These are phyloP conservation scores for silkworm (Bombyx mori) DNA, from an alignment of 1,140 invertebrate species.

Conservation along the genomic window ASM3026992v2 NC_085129.1:21155501-21156000, in stretches of 20 bases:
- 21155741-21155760: neutral
- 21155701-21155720: neutral
- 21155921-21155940: neutral
- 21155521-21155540: too few species aligned
- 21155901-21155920: neutral
- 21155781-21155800: neutral
- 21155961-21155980: too few species aligned
- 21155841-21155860: too few species aligned
- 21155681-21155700: neutral
- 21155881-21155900: neutral
- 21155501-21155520: too few species aligned
- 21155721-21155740: neutral
- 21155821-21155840: neutral
- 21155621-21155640: neutral
- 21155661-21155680: neutral
- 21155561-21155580: too few species aligned
- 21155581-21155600: too few species aligned
- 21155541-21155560: too few species aligned
- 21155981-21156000: too few species aligned
- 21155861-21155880: neutral
- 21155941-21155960: neutral
- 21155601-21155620: too few species aligned
- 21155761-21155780: neutral
- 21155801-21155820: neutral
- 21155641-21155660: neutral